phyloP scores from a whole-genome alignment of 2,113 vertebrate species.

The Stictonetta naevosa region DNA sequence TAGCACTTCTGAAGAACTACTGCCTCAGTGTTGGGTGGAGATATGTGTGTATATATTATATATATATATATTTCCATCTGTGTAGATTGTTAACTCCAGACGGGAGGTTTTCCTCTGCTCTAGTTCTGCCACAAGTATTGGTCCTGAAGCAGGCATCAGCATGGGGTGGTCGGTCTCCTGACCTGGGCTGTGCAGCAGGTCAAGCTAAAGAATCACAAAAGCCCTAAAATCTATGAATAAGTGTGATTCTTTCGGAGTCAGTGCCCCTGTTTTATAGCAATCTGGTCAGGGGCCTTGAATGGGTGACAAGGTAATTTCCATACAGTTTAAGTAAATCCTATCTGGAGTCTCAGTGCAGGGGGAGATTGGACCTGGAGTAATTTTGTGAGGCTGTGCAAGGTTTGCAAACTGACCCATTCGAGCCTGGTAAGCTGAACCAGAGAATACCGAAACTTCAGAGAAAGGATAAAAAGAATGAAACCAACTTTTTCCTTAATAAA shows the following conservation, averaged over 20 bases:
- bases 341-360: neutral
- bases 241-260: constrained; percentile 49
- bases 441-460: neutral
- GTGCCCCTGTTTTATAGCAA: constrained; percentile 47
- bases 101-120: neutral
- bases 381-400: neutral
- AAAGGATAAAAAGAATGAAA: neutral
- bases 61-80: too few relatives aligned
- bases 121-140: neutral
- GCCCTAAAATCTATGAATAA: constrained; percentile 59
- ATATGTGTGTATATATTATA: fast-evolving
- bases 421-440: neutral
- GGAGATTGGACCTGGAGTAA: neutral
- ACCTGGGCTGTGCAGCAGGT: constrained; percentile 24
- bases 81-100: neutral
- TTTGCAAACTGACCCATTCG: neutral
- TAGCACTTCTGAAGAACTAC: neutral
- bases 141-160: neutral
- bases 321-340: constrained; percentile 11
- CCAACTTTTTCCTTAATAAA: neutral
- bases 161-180: constrained; percentile 49
- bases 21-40: neutral
- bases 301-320: constrained; percentile 43
- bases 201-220: constrained; percentile 55
- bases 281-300: constrained; percentile 21